Percentiles rank a stretch among this genome's conserved stretches.
These are phyloP conservation scores for Peromyscus californicus DNA, from an alignment of 2,113 vertebrate species.

Conservation along the genomic window DNA sequence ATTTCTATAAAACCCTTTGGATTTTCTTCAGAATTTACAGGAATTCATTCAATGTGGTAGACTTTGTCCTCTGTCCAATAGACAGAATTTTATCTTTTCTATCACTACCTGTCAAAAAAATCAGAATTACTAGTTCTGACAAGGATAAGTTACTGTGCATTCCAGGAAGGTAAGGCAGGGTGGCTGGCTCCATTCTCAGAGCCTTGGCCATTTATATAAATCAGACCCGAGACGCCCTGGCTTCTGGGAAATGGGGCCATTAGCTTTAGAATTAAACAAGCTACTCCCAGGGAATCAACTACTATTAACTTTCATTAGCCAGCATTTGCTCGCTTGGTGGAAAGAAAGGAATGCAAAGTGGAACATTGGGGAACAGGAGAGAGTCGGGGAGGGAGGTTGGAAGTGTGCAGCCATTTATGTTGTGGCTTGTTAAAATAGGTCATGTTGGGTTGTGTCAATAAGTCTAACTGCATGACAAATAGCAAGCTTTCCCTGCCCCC, in stretches of 20 bases:
- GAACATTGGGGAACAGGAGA: background rate
- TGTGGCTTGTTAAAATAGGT: background rate
- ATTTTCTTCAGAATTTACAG: constrained; percentile 48
- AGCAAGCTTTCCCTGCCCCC: background rate
- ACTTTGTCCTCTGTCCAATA: background rate
- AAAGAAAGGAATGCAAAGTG: constrained; percentile 39
- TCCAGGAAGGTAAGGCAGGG: constrained; percentile 43
- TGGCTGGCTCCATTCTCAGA: constrained; percentile 53
- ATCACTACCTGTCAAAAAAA: constrained; percentile 48
- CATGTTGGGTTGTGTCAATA: background rate
- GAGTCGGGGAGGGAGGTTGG: background rate
- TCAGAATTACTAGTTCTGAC: constrained; percentile 47
- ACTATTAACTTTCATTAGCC: constrained; percentile 73
- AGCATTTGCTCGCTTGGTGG: constrained; percentile 20
- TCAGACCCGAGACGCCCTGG: constrained; percentile 59
- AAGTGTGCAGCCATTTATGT: background rate
- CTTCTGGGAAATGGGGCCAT: constrained; percentile 76
- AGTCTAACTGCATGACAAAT: background rate
- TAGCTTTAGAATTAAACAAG: constrained; percentile 70
- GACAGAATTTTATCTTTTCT: constrained; percentile 37
- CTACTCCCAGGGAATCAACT: constrained; percentile 50
- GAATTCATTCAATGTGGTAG: background rate
- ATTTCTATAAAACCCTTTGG: constrained; percentile 4
- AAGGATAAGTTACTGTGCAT: constrained; percentile 40
- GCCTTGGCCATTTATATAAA: constrained; percentile 31